These are phyloP conservation scores for Erebia ligea DNA, from an alignment of 2,888 invertebrate genomes.

Conservation along the genomic window DNA sequence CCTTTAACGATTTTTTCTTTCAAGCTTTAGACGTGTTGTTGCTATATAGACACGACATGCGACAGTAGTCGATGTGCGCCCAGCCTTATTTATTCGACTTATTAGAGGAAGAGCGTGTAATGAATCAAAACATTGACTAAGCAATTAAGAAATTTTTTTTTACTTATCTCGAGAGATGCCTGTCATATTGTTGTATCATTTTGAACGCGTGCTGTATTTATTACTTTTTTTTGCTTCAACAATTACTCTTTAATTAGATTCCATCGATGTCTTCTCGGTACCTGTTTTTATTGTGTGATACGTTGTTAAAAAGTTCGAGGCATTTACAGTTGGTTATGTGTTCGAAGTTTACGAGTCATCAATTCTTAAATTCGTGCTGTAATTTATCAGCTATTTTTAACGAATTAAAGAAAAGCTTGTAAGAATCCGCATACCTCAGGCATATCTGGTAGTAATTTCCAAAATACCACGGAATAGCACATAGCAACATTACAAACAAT, in stretches of 20 bases:
- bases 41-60: too few relatives aligned
- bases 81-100: neutral
- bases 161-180: neutral
- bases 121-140: slow-evolving; percentile 11
- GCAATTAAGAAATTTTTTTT: slow-evolving; percentile 3
- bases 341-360: neutral
- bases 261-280: slow-evolving; percentile 9
- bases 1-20: too few relatives aligned
- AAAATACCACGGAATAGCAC: neutral
- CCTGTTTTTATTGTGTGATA: slow-evolving; percentile 2
- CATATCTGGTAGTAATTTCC: neutral
- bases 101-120: neutral
- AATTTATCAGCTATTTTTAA: neutral
- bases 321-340: neutral
- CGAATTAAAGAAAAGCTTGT: neutral
- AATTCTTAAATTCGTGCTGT: neutral
- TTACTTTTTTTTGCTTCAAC: neutral
- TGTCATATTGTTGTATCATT: slow-evolving; percentile 4
- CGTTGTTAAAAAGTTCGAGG: neutral
- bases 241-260: slow-evolving; percentile 20
- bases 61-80: too few relatives aligned
- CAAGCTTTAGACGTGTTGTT: too few relatives aligned
- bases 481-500: too few relatives aligned
- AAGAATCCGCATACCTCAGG: too few relatives aligned
- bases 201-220: neutral